These are phyloP conservation scores for Panopea generosa DNA, from an alignment of 2,888 invertebrate species.

Conservation along the genomic window DNA sequence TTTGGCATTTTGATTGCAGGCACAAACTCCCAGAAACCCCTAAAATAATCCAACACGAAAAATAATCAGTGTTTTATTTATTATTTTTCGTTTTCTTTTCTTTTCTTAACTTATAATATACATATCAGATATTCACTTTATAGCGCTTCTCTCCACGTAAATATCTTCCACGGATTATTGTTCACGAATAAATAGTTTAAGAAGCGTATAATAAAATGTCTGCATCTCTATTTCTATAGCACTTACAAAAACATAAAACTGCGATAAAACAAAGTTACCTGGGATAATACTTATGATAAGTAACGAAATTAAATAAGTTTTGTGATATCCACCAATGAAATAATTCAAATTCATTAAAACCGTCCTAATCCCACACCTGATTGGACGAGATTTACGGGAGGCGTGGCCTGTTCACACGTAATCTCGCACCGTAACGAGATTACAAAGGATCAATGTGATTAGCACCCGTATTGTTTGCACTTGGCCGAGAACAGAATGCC, in stretches of 20 bases:
- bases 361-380: background rate
- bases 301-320: conserved; percentile 32
- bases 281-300: conserved; percentile 36
- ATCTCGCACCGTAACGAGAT: conserved; percentile 41
- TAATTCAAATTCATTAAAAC: conserved; percentile 8
- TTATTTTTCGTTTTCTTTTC: background rate
- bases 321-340: conserved; percentile 29
- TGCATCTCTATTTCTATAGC: no score
- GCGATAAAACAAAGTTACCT: conserved; percentile 25
- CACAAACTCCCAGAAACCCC: conserved; percentile 35
- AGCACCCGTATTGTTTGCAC: conserved; percentile 51
- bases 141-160: no score
- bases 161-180: background rate
- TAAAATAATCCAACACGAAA: conserved; percentile 11
- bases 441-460: conserved; percentile 48
- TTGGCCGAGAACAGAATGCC: conserved; percentile 47
- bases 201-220: no score
- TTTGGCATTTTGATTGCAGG: conserved; percentile 47
- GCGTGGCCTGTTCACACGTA: conserved; percentile 35
- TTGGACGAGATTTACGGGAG: conserved; percentile 28
- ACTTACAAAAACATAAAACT: conserved; percentile 20
- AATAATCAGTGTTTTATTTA: no score
- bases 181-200: background rate
- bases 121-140: no score
- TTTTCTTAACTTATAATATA: background rate